These are phyloP conservation scores for Drosophila gaucha DNA, from an alignment of 2,888 invertebrate species.

Conservation along the genomic window DNA sequence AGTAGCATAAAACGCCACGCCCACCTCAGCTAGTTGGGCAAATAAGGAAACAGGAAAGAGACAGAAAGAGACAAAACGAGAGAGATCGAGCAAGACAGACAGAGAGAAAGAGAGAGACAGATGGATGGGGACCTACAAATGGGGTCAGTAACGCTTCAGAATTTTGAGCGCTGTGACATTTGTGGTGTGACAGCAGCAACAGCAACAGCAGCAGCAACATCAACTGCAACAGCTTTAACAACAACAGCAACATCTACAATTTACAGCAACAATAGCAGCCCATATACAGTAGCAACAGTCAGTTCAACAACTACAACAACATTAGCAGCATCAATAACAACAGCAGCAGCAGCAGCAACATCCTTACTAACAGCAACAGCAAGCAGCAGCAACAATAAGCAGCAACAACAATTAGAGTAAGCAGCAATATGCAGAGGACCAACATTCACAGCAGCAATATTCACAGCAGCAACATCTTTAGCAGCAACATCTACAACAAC, in stretches of 20 bases:
- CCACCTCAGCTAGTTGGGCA: conserved; percentile 26
- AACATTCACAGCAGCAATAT: conserved; percentile 8
- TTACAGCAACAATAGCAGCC: conserved; percentile 19
- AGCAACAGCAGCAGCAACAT: conserved; percentile 6
- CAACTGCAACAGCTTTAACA: conserved; percentile 16
- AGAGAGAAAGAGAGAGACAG: background rate
- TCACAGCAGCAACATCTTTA: background rate
- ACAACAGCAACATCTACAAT: conserved; percentile 29
- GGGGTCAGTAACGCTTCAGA: conserved; percentile 65
- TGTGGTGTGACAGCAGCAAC: conserved; percentile 52
- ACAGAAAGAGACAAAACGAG: background rate
- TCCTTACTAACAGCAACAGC: conserved; percentile 16
- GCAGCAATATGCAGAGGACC: conserved; percentile 19
- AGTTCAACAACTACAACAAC: conserved; percentile 1
- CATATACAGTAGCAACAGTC: too few relatives aligned
- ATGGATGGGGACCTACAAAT: conserved; percentile 33
- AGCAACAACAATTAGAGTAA: conserved; percentile 22
- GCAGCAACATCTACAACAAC: conserved; percentile 30
- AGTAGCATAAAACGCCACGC: conserved; percentile 44
- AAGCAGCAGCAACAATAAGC: conserved; percentile 14
- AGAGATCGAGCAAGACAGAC: background rate
- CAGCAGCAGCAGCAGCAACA: conserved; percentile 19
- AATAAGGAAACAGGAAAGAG: conserved; percentile 4
- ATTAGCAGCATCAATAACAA: conserved; percentile 19
- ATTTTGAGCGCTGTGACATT: conserved; percentile 69